Evolutionary conservation across 2,888 invertebrate species (phyloP), one percentile per base, ranked within the genome.

Genomic region (Hybos culiciformis): DNA sequence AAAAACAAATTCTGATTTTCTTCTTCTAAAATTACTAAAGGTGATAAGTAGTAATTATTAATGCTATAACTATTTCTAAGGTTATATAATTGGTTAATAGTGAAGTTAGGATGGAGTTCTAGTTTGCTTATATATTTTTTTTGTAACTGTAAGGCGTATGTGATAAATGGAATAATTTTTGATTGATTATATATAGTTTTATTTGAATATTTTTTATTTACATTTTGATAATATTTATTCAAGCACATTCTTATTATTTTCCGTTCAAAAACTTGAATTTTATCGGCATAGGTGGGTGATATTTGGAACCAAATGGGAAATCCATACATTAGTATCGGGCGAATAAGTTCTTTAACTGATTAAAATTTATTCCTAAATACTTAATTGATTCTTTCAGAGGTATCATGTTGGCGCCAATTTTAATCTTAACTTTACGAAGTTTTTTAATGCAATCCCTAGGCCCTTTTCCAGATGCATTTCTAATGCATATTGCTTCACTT

Each of bases 301-400:
- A 31, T 40, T 4, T 31, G 8, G 5, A 31, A 9, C 40, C 40
- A 40, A 6, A 23, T 31, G 5, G 40, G 40, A 20, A 31, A 40
- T 8, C 32, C 8, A 15, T 40, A 40, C 5, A 34, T 21, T 3
- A 41, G 19, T 5, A 41, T n/a, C n/a, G n/a, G n/a, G n/a, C 41
- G 17, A 19, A 41, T 41, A 3, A 41, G 36, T 7, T 31, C n/a
- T 18, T 41, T 41, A 23, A 34, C 20, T 12, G 34, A 14, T 34
- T 8, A 14, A 34, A 34, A 4, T n/a, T 21, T 12, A 41, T 7
- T n/a, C 41, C 41, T n/a, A 41, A 19, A 20, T 34, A 41, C 14
- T 34, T 34, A n/a, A 41, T 23, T 4, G 19, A 23, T 20, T 34
- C 23, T 24, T 34, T 41, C 20, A 34, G 17, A 5, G 23, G 21